Conservation (phyloP, 2,797 vertebrate species). For the Chaetodon trifasciatus region DNA sequence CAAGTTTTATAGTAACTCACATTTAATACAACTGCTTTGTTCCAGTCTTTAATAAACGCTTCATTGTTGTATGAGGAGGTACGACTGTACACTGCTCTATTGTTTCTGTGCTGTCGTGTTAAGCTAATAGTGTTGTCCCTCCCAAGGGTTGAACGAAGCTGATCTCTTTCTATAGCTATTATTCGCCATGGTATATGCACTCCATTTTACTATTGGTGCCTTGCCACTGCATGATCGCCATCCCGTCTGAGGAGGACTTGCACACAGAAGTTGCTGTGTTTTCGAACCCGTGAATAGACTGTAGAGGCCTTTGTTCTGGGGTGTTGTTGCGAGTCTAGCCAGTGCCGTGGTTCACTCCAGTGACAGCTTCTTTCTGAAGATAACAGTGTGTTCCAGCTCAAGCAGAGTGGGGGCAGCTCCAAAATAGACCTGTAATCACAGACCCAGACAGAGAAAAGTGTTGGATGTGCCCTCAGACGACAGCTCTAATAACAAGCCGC, state of each 20-base stretch:
- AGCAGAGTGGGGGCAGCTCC: conserved; percentile 53
- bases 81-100: conserved; percentile 10
- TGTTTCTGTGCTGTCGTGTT: conserved; percentile 28
- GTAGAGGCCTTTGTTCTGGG: conserved; percentile 69
- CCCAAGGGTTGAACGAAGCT: conserved; percentile 18
- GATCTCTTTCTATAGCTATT: conserved; percentile 46
- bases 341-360: conserved; percentile 56
- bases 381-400: conserved; percentile 70
- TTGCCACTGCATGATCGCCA: conserved; percentile 55
- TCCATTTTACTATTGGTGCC: conserved; percentile 54
- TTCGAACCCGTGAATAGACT: conserved; percentile 71
- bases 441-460: conserved; percentile 52
- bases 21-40: neutral
- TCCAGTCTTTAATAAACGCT: conserved; percentile 1
- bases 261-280: conserved; percentile 66
- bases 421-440: conserved; percentile 75
- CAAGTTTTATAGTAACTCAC: neutral
- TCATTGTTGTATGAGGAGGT: conserved; percentile 16
- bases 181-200: conserved; percentile 45
- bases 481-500: conserved; percentile 56
- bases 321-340: conserved; percentile 59
- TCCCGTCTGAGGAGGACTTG: conserved; percentile 41
- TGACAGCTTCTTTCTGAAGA: conserved; percentile 72
- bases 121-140: conserved; percentile 44
- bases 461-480: conserved; percentile 48